Conservation (phyloP, 2,797 vertebrate species). For the Cuniculus paca region DNA sequence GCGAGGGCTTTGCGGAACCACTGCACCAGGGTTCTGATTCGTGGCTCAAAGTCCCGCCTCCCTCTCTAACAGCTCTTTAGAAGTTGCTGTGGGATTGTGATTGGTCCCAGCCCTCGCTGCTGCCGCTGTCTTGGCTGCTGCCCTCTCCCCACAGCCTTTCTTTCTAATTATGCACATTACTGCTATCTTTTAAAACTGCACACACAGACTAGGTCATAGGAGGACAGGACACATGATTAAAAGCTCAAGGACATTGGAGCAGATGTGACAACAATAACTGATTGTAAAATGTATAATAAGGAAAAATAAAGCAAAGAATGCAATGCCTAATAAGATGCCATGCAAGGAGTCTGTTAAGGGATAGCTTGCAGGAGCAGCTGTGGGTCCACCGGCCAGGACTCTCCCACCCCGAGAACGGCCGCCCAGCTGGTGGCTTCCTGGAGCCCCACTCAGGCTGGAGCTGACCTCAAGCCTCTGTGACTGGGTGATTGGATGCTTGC, state of each 20-base stretch:
- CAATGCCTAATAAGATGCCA: neutral
- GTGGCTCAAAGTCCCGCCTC: neutral
- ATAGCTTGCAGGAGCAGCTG: neutral
- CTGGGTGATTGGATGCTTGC: neutral
- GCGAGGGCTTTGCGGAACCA: neutral
- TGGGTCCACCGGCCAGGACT: neutral
- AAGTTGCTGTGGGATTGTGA: neutral
- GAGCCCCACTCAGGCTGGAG: neutral
- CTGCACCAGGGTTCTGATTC: neutral
- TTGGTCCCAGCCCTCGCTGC: neutral
- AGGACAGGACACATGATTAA: neutral
- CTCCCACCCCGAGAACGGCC: neutral
- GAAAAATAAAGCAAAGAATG: neutral
- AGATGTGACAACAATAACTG: neutral
- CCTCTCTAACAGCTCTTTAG: neutral
- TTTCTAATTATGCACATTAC: neutral
- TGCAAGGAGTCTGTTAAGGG: neutral
- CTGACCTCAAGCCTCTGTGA: neutral
- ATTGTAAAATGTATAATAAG: neutral
- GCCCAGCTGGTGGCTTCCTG: too few species aligned
- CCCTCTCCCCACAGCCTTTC: neutral
- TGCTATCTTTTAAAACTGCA: neutral
- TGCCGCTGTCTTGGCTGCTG: neutral
- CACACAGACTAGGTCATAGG: neutral
- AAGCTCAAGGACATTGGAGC: neutral